Base-by-base conservation (phyloP, 2,797 vertebrate species). In the Gadopsis marmoratus region DNA sequence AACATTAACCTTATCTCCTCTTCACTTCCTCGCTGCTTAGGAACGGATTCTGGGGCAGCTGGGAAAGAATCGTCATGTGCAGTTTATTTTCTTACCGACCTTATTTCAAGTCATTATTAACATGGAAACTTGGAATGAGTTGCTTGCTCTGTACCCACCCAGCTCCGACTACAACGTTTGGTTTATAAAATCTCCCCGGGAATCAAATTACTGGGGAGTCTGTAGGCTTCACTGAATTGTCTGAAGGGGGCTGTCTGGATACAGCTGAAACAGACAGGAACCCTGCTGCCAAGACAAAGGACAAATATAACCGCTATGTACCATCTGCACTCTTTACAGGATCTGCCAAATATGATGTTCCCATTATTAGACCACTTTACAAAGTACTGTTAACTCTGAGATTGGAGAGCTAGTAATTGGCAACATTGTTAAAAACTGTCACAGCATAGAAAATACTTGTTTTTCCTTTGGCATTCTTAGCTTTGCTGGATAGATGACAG, bases 51-150 rank as follows among this genome's bases (percentile, higher is more conserved):
- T 8, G 37, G 29, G 12, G 47, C 68, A 50, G 56, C 64, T 3
- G 21, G 23, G 70, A 58, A 56, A 58, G 51, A 81, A 88, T 71
- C 78, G 79, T 79, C 71, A 85, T 54, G 55, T 68, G 71, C 55
- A 63, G 76, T 76, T 70, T 78, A 78, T 86, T 89, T 84, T 82
- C 64, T 67, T 68, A 14, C 79, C 37, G 68, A 84, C 77, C 82
- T 84, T 80, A 83, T 89, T 89, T 84, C 48, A 84, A 84, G 81
- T 86, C 87, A 92, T 89, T 88, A 81, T 74, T 74, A 63, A 79
- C n/a, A 13, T 68, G 78, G 72, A 85, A 88, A 85, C 82, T 78
- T 78, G 67, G 80, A 90, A 67, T 31, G 53, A 82, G 81, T 64
- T 72, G 37, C 31, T 74, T 51, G 76, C 71, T 79, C 51, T 35